Conservation (phyloP, 1,140 invertebrate genomes). For the Drosophila ficusphila region DNA sequence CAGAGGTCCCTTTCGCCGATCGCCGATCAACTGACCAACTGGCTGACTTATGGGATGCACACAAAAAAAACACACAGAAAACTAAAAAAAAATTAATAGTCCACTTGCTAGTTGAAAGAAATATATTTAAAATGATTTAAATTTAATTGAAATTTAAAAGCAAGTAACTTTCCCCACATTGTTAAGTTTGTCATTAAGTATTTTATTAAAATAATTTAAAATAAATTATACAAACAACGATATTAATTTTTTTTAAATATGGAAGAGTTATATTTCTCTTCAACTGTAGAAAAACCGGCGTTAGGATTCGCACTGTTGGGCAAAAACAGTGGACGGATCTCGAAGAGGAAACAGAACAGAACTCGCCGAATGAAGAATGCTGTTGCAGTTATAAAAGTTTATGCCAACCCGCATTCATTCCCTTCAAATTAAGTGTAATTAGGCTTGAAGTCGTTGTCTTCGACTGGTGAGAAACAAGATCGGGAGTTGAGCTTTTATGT, state of each 20-base stretch:
- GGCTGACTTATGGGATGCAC: slow-evolving; percentile 23
- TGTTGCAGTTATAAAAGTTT: slow-evolving; percentile 34
- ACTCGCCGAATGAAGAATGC: slow-evolving; percentile 35
- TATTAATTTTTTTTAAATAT: too few relatives aligned
- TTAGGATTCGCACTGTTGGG: slow-evolving; percentile 78
- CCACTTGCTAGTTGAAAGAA: too few relatives aligned
- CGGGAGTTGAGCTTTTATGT: slow-evolving; percentile 23
- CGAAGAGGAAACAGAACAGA: slow-evolving; percentile 6
- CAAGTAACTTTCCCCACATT: too few relatives aligned
- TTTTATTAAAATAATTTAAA: too few relatives aligned
- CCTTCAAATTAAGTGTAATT: slow-evolving; percentile 80
- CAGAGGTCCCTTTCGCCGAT: slow-evolving; percentile 43
- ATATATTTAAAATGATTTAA: too few relatives aligned
- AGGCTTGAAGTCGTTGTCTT: slow-evolving; percentile 52
- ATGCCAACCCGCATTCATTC: slow-evolving; percentile 45
- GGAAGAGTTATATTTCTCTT: not conserved
- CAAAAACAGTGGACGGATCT: slow-evolving; percentile 50
- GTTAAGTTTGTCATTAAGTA: too few relatives aligned
- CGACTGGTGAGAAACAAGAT: slow-evolving; percentile 35
- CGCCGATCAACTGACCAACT: slow-evolving; percentile 43
- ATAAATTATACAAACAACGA: too few relatives aligned
- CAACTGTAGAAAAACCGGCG: slow-evolving; percentile 30
- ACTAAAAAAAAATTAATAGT: too few relatives aligned
- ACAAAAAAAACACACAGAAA: too few relatives aligned
- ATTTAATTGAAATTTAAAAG: too few relatives aligned